Base-by-base conservation (phyloP, 1,140 invertebrate species). In the Conus betulinus region DNA sequence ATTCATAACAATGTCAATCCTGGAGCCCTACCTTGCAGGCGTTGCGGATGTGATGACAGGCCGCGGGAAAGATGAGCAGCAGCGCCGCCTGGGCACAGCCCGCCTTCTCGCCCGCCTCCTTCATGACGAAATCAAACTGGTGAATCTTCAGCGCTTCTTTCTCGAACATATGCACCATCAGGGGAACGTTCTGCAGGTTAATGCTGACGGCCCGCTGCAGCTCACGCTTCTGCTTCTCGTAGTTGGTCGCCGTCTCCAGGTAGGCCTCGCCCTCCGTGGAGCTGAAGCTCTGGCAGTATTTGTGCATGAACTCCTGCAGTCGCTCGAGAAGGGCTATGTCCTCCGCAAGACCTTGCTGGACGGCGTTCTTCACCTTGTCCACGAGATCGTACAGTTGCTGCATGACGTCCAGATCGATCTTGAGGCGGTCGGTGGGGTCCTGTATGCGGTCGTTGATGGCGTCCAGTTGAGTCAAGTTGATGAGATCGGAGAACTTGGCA, bases 251-350 rank as follows among this genome's bases (percentile, higher is more conserved):
- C 3, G 92, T 92, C 84, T 93, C 93, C 83, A 93, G 79, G 87
- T 92, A 93, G 0, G 52, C 11, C 79, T 92, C 91, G 0, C 91
- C 91, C 52, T 91, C 89, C 2, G 81, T 17, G 23, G 55, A 20
- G 63, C 89, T 91, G 84, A 93, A 93, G 88, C 92, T 93, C 57
- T 88, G 85, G 79, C 90, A 91, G 88, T 93, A 93, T 79, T 91
- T 92, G 13, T 79, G 39, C 90, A 93, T 89, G 85, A 90, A 93
- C 55, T 90, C 90, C 55, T 74, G 57, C 15, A 93, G 85, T 52
- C 84, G 85, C 87, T 91, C 84, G 13, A 92, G 67, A 1, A 89
- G 88, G 15, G 55, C 57, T 1, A 91, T 89, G 7, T 92, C 88
- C 8, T 91, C 90, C 7, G 90, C 82, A 51, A 93, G 92, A 17